phyloP scores from a whole-genome alignment of 2,888 invertebrate species.

The Candidula unifasciata region DNA sequence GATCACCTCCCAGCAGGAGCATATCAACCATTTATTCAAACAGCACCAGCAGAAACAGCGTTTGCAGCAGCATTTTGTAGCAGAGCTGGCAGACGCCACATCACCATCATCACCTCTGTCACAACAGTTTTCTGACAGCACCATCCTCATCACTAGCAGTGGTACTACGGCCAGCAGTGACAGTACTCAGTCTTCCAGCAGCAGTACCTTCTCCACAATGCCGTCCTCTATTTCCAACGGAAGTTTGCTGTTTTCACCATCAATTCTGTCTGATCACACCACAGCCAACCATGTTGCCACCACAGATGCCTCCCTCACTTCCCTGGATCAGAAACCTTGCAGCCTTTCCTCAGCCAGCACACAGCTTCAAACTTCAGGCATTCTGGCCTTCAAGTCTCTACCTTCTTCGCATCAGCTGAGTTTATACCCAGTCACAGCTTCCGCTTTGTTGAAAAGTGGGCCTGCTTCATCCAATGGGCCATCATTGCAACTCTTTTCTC shows the following conservation, averaged over 20 bases:
- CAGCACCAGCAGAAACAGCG: constrained; percentile 46
- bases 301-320: constrained; percentile 5
- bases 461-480: background rate
- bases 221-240: constrained; percentile 28
- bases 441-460: constrained; percentile 10
- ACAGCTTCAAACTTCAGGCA: background rate
- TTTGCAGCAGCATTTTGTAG: constrained; percentile 22
- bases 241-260: constrained; percentile 30
- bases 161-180: background rate
- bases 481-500: constrained; percentile 31
- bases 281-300: background rate
- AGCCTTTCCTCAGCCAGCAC: constrained; percentile 1
- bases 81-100: background rate
- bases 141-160: background rate
- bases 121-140: background rate
- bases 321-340: constrained; percentile 5
- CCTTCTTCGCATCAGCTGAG: constrained; percentile 4
- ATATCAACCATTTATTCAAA: constrained; percentile 7
- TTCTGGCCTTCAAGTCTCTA: constrained; percentile 18
- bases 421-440: background rate
- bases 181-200: constrained; percentile 33
- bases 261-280: background rate
- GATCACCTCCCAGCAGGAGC: constrained; percentile 13
- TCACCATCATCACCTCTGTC: constrained; percentile 8
- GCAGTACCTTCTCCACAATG: background rate